phyloP scores from a whole-genome alignment of 2,888 invertebrate species.

The Nycteola revayana region DNA sequence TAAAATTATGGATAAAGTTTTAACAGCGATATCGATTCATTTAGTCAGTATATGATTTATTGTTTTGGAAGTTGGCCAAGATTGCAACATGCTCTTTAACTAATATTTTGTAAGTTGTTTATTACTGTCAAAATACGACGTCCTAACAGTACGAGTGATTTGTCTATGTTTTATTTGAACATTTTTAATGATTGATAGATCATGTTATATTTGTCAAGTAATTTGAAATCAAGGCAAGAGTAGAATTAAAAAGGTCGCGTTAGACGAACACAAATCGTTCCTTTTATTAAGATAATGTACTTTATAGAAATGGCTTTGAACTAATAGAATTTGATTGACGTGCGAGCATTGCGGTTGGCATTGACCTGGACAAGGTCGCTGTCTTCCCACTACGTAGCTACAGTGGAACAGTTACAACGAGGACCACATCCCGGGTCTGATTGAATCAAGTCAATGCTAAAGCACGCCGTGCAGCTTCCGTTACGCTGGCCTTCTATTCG shows the following conservation, averaged over 20 bases:
- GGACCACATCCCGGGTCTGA: slow-evolving; percentile 4
- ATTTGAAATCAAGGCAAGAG: too few species aligned
- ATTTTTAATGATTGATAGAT: too few species aligned
- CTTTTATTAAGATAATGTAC: slow-evolving; percentile 66
- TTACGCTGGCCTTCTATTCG: slow-evolving; percentile 37
- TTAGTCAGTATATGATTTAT: too few species aligned
- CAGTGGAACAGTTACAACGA: slow-evolving; percentile 20
- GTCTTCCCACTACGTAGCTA: slow-evolving; percentile 41
- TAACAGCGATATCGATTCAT: too few species aligned
- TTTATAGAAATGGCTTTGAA: slow-evolving; percentile 76
- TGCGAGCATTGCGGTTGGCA: slow-evolving; percentile 55
- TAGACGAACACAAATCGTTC: slow-evolving; percentile 48
- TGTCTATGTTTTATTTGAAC: too few species aligned
- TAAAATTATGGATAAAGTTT: too few species aligned
- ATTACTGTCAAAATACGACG: too few species aligned
- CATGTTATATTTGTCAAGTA: too few species aligned
- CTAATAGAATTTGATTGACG: slow-evolving; percentile 73
- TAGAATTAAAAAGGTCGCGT: slow-evolving; percentile 42
- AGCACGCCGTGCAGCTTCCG: slow-evolving; percentile 24
- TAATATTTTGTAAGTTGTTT: too few species aligned
- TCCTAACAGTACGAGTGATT: too few species aligned
- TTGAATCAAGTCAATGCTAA: slow-evolving; percentile 5
- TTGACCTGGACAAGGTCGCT: slow-evolving; percentile 53
- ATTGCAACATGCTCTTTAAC: too few species aligned
- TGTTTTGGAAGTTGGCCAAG: too few species aligned